A percentile compares a stretch with the other conserved stretches of the same genome.
Evolutionary conservation across 2,797 vertebrate species (phyloP).

Genomic region (Tokudaia muenninki): DNA sequence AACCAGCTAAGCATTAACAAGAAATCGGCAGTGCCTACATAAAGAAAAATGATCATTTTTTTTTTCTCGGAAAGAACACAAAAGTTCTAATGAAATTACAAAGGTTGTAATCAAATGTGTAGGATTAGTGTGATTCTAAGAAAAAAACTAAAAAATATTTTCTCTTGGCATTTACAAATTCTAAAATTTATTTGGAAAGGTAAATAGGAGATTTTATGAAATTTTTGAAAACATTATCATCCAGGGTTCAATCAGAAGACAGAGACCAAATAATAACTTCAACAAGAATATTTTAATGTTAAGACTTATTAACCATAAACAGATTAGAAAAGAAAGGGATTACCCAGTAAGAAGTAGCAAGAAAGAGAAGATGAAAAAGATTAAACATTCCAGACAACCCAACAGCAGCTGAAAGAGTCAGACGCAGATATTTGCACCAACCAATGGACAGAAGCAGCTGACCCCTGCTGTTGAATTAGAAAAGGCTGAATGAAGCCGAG

Average conservation of each 20-base stretch:
- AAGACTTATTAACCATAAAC: slow-evolving; percentile 13
- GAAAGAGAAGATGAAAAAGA: neutral
- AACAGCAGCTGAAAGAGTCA: no score
- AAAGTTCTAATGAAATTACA: neutral
- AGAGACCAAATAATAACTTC: slow-evolving; percentile 34
- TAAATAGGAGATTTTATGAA: neutral
- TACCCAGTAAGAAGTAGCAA: neutral
- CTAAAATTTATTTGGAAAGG: slow-evolving; percentile 52
- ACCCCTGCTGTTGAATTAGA: no score
- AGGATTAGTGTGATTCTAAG: slow-evolving; percentile 1
- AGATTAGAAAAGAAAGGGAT: neutral
- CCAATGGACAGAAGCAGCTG: no score
- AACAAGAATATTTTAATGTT: neutral
- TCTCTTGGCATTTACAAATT: neutral
- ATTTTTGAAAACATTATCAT: neutral
- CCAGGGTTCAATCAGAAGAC: neutral
- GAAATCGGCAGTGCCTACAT: neutral
- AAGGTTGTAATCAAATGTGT: neutral
- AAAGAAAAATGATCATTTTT: neutral
- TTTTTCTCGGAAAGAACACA: neutral
- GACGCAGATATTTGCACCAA: no score
- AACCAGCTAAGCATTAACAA: neutral
- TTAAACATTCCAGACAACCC: no score
- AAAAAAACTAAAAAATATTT: neutral
- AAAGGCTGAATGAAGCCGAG: no score